phyloP scores from a whole-genome alignment of 2,797 vertebrate genomes.

The Coendou prehensilis region DNA sequence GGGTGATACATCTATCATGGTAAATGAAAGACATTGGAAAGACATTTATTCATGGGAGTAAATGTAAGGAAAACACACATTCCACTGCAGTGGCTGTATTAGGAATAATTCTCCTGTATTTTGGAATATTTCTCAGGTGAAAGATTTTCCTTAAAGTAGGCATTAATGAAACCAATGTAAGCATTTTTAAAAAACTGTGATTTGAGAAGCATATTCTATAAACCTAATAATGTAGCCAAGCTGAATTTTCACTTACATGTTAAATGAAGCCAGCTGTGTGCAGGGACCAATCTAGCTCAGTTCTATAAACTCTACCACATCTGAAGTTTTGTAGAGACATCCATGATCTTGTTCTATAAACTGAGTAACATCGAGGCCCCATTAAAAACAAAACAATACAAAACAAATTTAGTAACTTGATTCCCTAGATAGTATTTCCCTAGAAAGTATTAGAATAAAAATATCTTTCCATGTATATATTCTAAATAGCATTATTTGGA shows the following conservation, averaged over 20 bases:
- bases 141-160: slow-evolving; percentile 89
- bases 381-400: neutral
- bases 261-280: neutral
- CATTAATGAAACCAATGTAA: slow-evolving; percentile 90
- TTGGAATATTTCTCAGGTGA: slow-evolving; percentile 90
- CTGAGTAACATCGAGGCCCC: neutral
- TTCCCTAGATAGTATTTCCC: slow-evolving; percentile 48
- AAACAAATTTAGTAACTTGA: neutral
- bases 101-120: slow-evolving; percentile 89
- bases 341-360: neutral
- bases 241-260: slow-evolving; percentile 2
- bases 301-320: slow-evolving; percentile 32
- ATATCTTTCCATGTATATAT: neutral
- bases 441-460: slow-evolving; percentile 49
- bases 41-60: slow-evolving; percentile 89
- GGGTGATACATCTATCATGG: slow-evolving; percentile 83
- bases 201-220: slow-evolving; percentile 79
- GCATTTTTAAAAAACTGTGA: slow-evolving; percentile 77
- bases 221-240: slow-evolving; percentile 69
- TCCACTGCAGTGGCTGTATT: slow-evolving; percentile 88
- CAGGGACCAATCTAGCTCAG: slow-evolving; percentile 53
- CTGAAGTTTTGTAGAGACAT: neutral
- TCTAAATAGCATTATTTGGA: neutral
- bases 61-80: slow-evolving; percentile 87
- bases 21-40: slow-evolving; percentile 88